Evolutionary conservation across 2,888 invertebrate genomes (phyloP).

Genomic region (Diaperis boleti): DNA sequence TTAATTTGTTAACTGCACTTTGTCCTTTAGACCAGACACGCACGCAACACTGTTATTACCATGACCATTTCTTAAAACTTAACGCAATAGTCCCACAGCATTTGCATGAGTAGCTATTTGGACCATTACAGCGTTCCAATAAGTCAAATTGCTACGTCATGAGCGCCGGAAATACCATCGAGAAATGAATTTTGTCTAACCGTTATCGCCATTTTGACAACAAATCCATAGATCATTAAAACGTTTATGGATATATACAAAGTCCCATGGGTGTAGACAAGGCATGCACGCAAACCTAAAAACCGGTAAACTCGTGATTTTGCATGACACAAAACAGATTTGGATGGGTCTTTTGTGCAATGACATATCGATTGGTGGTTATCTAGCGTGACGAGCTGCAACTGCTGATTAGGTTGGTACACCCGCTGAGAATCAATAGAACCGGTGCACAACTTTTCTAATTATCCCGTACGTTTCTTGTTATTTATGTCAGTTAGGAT

Average conservation of each 20-base stretch:
- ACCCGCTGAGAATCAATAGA: slow-evolving; percentile 43
- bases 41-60: too few relatives aligned
- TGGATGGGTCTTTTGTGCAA: slow-evolving; percentile 41
- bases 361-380: slow-evolving; percentile 44
- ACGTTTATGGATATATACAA: neutral
- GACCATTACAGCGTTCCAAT: slow-evolving; percentile 1
- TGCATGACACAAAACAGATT: slow-evolving; percentile 15
- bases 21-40: too few relatives aligned
- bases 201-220: neutral
- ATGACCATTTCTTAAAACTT: too few relatives aligned
- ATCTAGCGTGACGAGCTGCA: slow-evolving; percentile 45
- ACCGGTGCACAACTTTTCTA: slow-evolving; percentile 34
- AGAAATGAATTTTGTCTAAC: slow-evolving; percentile 9
- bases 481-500: too few relatives aligned
- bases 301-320: slow-evolving; percentile 5
- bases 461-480: slow-evolving; percentile 24
- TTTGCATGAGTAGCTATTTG: neutral
- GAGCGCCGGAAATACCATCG: slow-evolving; percentile 18
- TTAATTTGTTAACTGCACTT: too few relatives aligned
- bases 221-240: neutral
- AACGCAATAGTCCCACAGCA: too few relatives aligned
- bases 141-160: slow-evolving; percentile 22
- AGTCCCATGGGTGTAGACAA: neutral
- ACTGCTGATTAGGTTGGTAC: slow-evolving; percentile 45
- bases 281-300: neutral